Evolutionary conservation across 2,113 vertebrate genomes (phyloP), one percentile per base, ranked within the genome.

Genomic region (Planiliza haematocheilus): DNA sequence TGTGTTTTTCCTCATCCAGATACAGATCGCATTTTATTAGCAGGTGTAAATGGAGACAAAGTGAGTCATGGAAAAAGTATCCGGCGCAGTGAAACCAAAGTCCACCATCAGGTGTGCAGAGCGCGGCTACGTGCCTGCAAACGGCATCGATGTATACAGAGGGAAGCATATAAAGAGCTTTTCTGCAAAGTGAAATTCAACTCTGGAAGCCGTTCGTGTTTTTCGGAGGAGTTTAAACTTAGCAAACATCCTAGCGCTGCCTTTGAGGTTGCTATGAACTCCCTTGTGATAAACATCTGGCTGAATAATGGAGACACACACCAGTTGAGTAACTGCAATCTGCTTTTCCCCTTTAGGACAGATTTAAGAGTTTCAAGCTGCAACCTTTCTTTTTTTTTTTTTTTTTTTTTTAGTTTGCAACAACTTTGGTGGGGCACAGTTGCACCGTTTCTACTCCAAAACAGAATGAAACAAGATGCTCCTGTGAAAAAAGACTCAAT

Each of bases 31-130:
- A 50, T 66, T 88, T 86, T 88, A 85, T 83, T 73, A 77, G 82
- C 72, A 79, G 82, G 77, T 85, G 74, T 85, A 86, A 88, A 88
- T 20, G 24, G 43, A 77, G 70, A 72, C 45, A 21, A 50, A 72
- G 68, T 63, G 82, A 84, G 59, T 83, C 82, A 82, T 86, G 86
- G 82, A 88, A 90, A 87, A 83, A 55, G 17, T 8, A 63, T 73
- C 18, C 43, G 50, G 70, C 24, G 11, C 13, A 0, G 61, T 11
- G 50, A 74, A 70, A 77, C 59, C 65, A 77, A 83, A 73, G 74
- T 82, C 65, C 75, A 70, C 9, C 16, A 43, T 77, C 50, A 62
- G 75, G 70, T 67, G 53, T 48, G 61, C 55, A 53, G 24, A 62
- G 67, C 12, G 30, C 51, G 66, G 46, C 66, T 60, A 20, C 39